Conservation (phyloP, 2,113 vertebrate genomes). For the Podarcis muralis region DNA sequence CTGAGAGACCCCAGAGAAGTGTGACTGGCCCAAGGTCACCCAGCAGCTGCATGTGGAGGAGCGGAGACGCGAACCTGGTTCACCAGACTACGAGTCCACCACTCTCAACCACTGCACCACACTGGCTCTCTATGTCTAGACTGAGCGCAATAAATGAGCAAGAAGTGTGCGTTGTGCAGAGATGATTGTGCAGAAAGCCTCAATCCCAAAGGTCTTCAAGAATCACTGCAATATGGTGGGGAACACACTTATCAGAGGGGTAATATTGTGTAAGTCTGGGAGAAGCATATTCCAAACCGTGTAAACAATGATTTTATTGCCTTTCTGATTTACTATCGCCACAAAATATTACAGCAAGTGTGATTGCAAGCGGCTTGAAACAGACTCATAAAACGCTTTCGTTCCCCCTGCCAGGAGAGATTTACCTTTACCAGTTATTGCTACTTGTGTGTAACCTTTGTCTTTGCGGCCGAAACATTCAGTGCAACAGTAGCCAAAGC, state of each 20-base stretch:
- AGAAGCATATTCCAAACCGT: neutral
- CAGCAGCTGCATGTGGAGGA: too few species aligned
- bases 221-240: neutral
- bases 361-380: neutral
- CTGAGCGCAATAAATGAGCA: neutral
- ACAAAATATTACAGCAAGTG: neutral
- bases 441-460: constrained; percentile 54
- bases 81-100: too few species aligned
- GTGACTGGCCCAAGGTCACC: too few species aligned
- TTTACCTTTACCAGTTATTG: constrained; percentile 64
- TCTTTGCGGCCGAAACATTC: constrained; percentile 53
- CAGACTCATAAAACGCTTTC: constrained; percentile 41
- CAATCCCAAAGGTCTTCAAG: neutral
- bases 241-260: neutral
- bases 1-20: too few species aligned
- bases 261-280: neutral
- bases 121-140: neutral
- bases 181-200: neutral
- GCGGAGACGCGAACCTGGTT: too few species aligned
- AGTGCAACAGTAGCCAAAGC: constrained; percentile 46
- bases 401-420: constrained; percentile 46
- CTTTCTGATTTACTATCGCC: neutral
- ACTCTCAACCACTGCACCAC: too few species aligned
- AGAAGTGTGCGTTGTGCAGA: neutral
- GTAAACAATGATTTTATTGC: neutral